These are phyloP conservation scores for Panurus biarmicus DNA, from an alignment of 2,113 vertebrate species.

Conservation along the genomic window DNA sequence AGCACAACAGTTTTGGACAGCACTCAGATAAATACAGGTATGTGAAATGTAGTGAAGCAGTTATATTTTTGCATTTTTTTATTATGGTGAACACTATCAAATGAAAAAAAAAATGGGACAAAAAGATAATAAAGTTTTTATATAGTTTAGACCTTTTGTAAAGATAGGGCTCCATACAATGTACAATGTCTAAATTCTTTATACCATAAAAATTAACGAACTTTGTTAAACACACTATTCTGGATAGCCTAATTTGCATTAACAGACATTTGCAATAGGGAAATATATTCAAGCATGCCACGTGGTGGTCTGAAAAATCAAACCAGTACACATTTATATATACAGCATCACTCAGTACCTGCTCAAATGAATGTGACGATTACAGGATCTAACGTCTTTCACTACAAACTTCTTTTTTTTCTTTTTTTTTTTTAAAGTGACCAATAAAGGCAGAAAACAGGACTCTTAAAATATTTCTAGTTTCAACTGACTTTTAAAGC, in stretches of 20 bases:
- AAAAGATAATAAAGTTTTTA: constrained; percentile 71
- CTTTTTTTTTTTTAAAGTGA: constrained; percentile 71
- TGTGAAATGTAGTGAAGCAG: constrained; percentile 93
- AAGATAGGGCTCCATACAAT: constrained; percentile 76
- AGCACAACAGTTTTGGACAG: constrained; percentile 87
- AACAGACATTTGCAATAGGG: constrained; percentile 84
- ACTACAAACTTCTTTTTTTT: constrained; percentile 75
- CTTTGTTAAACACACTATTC: constrained; percentile 84
- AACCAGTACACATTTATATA: constrained; percentile 83
- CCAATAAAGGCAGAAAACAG: constrained; percentile 76
- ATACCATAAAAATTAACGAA: constrained; percentile 76
- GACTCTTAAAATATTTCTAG: constrained; percentile 76
- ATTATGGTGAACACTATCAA: constrained; percentile 79
- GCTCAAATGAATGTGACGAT: constrained; percentile 94
- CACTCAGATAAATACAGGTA: constrained; percentile 89
- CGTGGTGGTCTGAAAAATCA: constrained; percentile 87
- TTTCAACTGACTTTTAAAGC: constrained; percentile 87
- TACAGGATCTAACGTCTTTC: constrained; percentile 82
- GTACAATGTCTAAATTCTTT: constrained; percentile 75
- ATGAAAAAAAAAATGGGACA: constrained; percentile 71
- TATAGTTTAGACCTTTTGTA: constrained; percentile 74
- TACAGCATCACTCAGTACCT: constrained; percentile 98
- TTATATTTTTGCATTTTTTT: constrained; percentile 78
- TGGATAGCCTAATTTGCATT: constrained; percentile 89
- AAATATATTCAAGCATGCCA: constrained; percentile 89